Evolutionary conservation across 2,113 vertebrate species (phyloP).

Genomic region (Petrocephalus zakoni): DNA sequence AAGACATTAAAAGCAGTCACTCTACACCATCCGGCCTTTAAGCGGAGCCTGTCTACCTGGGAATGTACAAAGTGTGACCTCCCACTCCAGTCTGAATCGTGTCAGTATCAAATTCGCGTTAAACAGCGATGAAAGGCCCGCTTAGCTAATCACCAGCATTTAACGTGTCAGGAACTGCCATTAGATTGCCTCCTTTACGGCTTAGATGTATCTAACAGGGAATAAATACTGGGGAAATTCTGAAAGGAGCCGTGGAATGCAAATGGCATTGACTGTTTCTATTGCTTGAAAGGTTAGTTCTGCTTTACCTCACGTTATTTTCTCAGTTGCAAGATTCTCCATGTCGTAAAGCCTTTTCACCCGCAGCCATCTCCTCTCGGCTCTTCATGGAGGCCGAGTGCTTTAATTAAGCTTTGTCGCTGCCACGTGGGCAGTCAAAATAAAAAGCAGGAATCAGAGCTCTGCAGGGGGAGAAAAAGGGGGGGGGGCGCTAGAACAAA

Average conservation of each 20-base stretch:
- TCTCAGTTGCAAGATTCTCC: neutral
- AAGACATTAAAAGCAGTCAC: neutral
- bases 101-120: neutral
- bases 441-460: neutral
- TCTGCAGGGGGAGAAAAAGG: neutral
- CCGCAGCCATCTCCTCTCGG: neutral
- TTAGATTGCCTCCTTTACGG: neutral
- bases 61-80: neutral
- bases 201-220: neutral
- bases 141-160: neutral
- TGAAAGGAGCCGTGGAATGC: neutral
- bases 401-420: neutral
- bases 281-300: neutral
- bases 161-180: neutral
- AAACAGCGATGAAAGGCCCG: neutral
- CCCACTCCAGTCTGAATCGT: constrained; percentile 1
- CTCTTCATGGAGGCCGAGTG: neutral
- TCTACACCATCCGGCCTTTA: neutral
- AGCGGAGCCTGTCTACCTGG: neutral
- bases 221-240: neutral
- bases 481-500: neutral
- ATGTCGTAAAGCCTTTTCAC: neutral
- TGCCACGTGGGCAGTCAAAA: neutral
- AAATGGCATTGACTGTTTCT: neutral
- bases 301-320: neutral